Evolutionary conservation across 2,888 invertebrate genomes (phyloP), one percentile per base, ranked within the genome.

Genomic region (Stenichneumon culpator): DNA sequence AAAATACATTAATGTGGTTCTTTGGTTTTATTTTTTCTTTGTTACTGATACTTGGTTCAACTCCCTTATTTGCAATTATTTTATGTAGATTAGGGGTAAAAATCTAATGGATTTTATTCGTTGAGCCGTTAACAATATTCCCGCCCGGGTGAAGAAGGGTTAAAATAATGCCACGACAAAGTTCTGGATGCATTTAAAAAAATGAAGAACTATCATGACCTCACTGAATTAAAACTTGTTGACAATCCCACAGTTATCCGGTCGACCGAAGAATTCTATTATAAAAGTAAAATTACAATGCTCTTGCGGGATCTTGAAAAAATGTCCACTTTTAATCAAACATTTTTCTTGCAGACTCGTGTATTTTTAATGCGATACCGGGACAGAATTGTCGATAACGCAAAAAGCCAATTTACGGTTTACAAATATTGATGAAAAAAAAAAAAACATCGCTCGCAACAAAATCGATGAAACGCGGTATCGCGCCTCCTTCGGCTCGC

Each of bases 381-480:
- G 4, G 0, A 16, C 44, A 39, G 44, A 47, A 47, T 47, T 16
- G 16, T 16, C 44, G 16, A 47, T 47, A 16, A 16, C 11, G 44
- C 1, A 44, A 14, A 47, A 47, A 47, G 16, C 16, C 44, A 47
- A 47, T 47, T 47, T 16, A 47, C 16, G 16, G 16, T 16, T 16
- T 14, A 16, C 44, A 16, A 47, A 47, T 47, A 47, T 47, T 16
- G 16, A 3, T 16, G 14, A 14, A 47, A 11, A 57, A 22, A 22
- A 19, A 11, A 57, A 3, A 57, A 14, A 22, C 9, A 11, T 57
- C 11, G 57, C 22, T 14, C 6, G 6, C 16, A 63, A 32, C 32
- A 32, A 63, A 32, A 63, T 63, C 32, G 63, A 63, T 63, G 16
- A 63, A 63, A 63, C 14, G 63, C n/a, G 28, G 28, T 57, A 63